These are phyloP conservation scores for Anniella stebbinsi DNA, from an alignment of 2,797 vertebrate genomes.

Conservation along the genomic window DNA sequence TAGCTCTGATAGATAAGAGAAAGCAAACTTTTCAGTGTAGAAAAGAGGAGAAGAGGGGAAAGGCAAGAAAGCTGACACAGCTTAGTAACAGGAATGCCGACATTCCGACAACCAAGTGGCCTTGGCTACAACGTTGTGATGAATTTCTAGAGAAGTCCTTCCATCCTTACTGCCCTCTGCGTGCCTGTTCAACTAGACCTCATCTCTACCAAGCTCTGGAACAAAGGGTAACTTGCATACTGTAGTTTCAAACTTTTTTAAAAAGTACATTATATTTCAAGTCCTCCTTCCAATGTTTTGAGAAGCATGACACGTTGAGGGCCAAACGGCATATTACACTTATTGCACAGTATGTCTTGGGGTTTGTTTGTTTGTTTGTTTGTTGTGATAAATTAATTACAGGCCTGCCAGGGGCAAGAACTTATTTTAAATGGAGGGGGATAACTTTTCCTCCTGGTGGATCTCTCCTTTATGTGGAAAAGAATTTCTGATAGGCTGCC, in stretches of 20 bases:
- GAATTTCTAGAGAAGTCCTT: neutral
- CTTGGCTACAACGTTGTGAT: neutral
- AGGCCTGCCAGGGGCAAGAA: no score
- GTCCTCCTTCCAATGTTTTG: neutral
- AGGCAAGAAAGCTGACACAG: conserved; percentile 49
- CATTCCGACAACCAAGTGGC: conserved; percentile 40
- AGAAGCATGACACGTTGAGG: neutral
- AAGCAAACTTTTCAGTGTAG: conserved; percentile 46
- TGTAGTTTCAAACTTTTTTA: no score
- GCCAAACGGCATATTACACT: no score
- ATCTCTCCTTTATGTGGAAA: no score
- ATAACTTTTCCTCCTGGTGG: no score
- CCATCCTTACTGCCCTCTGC: neutral
- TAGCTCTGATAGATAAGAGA: conserved; percentile 50
- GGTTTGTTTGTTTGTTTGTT: no score
- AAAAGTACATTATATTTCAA: neutral
- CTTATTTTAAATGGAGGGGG: no score
- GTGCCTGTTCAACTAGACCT: neutral
- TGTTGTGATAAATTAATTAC: no score
- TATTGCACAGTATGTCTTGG: no score
- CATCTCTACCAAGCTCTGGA: neutral
- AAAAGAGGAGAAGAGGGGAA: conserved; percentile 55
- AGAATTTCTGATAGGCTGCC: no score
- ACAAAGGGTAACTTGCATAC: neutral
- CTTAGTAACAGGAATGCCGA: conserved; percentile 38